Conservation (phyloP, 2,113 vertebrate species). For the Alligator mississippiensis region DNA sequence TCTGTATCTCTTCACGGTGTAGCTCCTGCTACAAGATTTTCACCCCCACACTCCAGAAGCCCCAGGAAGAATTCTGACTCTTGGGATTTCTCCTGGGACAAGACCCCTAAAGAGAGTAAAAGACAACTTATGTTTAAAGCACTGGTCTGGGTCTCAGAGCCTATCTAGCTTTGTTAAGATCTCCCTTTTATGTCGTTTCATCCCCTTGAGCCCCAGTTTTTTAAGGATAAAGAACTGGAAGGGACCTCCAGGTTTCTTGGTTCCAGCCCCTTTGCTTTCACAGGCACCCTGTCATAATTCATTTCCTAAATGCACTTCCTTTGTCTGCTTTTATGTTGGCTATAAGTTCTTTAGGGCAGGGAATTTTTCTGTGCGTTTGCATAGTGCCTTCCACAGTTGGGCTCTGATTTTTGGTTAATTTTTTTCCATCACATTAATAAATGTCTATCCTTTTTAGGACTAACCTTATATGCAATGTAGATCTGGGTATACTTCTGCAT, state of each 20-base stretch:
- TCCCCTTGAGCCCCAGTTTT: not conserved
- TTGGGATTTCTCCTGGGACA: not conserved
- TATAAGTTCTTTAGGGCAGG: not conserved
- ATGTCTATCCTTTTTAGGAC: too few relatives aligned
- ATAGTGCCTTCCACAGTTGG: not conserved
- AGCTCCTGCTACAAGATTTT: not conserved
- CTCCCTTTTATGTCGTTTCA: not conserved
- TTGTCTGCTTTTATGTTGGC: not conserved
- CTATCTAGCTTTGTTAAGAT: not conserved
- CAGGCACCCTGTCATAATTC: too few relatives aligned
- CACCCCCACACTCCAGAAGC: not conserved
- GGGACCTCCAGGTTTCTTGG: too few relatives aligned
- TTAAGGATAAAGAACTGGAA: not conserved
- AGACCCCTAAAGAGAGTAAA: not conserved
- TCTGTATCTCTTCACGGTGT: not conserved
- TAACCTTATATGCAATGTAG: not conserved
- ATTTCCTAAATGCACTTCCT: not conserved
- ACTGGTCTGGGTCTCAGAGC: not conserved
- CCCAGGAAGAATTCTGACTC: not conserved
- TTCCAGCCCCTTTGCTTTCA: too few relatives aligned
- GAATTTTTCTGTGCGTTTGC: rapidly evolving
- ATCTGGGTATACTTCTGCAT: not conserved
- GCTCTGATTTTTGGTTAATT: not conserved
- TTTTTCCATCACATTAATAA: too few relatives aligned
- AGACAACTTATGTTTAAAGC: not conserved